These are phyloP conservation scores for Lasius platythorax DNA, from an alignment of 2,888 invertebrate species.

Conservation along the genomic window DNA sequence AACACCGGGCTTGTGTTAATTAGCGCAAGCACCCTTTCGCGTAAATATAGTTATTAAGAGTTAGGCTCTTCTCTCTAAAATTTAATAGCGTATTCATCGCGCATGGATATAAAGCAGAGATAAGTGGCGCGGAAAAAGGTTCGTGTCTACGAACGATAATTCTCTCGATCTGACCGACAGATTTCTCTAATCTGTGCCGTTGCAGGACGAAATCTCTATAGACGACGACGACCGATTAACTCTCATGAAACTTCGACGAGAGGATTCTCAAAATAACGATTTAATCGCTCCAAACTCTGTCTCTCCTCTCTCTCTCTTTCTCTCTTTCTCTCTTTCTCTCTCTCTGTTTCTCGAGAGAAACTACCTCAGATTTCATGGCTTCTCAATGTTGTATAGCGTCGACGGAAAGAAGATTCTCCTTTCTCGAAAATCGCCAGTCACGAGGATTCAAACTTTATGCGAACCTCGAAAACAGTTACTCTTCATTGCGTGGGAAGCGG, in stretches of 20 bases:
- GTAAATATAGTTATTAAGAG: conserved; percentile 37
- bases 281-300: conserved; percentile 4
- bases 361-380: background rate
- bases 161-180: background rate
- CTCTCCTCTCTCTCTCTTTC: background rate
- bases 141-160: conserved; percentile 14
- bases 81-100: conserved; percentile 18
- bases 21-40: conserved; percentile 4
- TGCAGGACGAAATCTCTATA: conserved; percentile 9
- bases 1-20: conserved; percentile 11
- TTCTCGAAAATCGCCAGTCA: conserved; percentile 12
- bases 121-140: conserved; percentile 11
- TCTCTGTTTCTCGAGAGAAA: background rate
- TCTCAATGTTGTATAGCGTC: background rate
- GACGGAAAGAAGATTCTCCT: background rate
- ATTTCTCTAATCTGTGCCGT: conserved; percentile 33
- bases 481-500: background rate
- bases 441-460: background rate
- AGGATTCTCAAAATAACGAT: conserved; percentile 38
- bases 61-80: conserved; percentile 16
- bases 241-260: conserved; percentile 20
- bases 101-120: conserved; percentile 22
- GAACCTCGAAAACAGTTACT: conserved; percentile 33
- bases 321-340: conserved; percentile 21
- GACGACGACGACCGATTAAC: conserved; percentile 8